Conservation (phyloP, 1,140 invertebrate genomes). For the Dufourea novaeangliae region DNA sequence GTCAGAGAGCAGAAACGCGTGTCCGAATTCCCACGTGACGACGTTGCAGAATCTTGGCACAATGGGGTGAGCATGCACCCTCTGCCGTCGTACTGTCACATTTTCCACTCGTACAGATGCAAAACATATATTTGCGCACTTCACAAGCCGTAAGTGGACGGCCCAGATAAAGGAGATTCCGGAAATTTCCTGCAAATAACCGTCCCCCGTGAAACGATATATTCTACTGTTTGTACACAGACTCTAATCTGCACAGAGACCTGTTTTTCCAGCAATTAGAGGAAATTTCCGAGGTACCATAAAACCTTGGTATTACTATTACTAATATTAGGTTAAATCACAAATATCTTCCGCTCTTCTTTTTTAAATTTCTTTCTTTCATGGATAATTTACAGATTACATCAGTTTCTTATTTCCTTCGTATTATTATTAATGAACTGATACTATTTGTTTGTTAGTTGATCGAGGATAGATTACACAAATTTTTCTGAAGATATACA, state of each 20-base stretch:
- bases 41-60: conserved; percentile 43
- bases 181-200: conserved; percentile 54
- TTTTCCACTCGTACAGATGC: conserved; percentile 54
- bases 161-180: conserved; percentile 11
- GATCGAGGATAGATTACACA: no score
- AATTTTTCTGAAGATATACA: no score
- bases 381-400: no score
- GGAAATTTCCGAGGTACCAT: background rate
- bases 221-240: background rate
- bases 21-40: conserved; percentile 67
- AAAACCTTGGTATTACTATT: no score
- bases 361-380: no score
- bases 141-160: conserved; percentile 14
- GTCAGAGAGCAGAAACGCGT: conserved; percentile 42
- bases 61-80: conserved; percentile 30
- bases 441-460: no score
- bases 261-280: conserved; percentile 20
- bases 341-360: no score
- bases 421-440: no score
- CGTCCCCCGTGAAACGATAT: background rate
- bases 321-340: no score
- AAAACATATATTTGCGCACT: conserved; percentile 60
- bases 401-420: no score
- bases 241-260: conserved; percentile 1
- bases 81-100: conserved; percentile 52